Evolutionary conservation across 1,140 invertebrate genomes (phyloP), one percentile per base, ranked within the genome.

Genomic region (Cephus cinctus): DNA sequence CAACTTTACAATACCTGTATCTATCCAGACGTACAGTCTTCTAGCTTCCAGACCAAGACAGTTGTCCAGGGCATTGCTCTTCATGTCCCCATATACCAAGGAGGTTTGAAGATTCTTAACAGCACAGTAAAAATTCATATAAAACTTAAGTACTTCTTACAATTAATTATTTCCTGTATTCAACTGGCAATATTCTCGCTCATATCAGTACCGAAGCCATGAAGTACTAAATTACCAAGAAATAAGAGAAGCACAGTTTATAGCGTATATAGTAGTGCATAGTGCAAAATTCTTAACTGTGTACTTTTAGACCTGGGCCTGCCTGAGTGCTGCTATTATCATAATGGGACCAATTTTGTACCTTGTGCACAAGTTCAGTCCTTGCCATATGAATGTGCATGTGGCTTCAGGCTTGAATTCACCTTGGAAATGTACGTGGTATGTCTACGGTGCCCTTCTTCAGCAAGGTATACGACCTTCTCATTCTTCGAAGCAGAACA

Each of bases 391-490:
- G 1, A 15, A 46, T 4, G 47, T 0, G 16, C 31, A 14, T 43
- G 51, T 36, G 11, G 40, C 32, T 12, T 54, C 53, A 43, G 67
- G 43, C 0, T 57, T 75, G 2, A 59, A 63, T 8, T 69, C 73
- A 1, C 58, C 58, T 1, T 69, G 66, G 52, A 89, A 91, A 56
- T 94, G 90, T 65, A 81, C 89, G 41, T 94, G 92, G 92, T 95
- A 95, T 57, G 82, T 92, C 59, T 94, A 92, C 67, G 92, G 92
- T 0, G 90, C 93, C 11, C 75, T 96, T 34, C 74, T 96, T 11
- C 92, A 95, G 63, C 93, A 96, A 87, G 92, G 91, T 92, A 67
- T 27, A 30, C 16, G 16, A 45, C 25, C 16, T 36, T 36, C 35
- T 36, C 6, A 16, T 30, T 47, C 34, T 11, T 14, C 12, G 31